phyloP scores from a whole-genome alignment of 2,888 invertebrate genomes.

The Caenorhabditis imperialis region DNA sequence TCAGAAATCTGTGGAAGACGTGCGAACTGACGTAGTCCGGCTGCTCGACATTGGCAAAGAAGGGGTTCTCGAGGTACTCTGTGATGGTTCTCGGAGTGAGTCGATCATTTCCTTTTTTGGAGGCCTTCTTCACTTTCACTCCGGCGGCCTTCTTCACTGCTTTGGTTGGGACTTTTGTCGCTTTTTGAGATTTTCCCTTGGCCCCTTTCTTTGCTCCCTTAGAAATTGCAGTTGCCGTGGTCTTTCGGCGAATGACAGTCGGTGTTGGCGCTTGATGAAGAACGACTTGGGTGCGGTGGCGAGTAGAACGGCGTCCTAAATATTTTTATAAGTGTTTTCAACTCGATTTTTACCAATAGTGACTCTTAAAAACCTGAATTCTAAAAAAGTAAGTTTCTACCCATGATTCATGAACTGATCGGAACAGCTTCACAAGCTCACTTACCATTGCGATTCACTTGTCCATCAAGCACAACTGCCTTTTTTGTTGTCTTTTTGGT shows the following conservation, averaged over 20 bases:
- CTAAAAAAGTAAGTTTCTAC: too few species aligned
- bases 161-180: slow-evolving; percentile 12
- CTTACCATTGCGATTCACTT: too few species aligned
- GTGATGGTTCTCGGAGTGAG: slow-evolving; percentile 52
- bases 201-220: slow-evolving; percentile 15
- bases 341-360: too few species aligned
- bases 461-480: background rate
- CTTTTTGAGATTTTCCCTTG: slow-evolving; percentile 3
- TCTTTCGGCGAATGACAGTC: slow-evolving; percentile 21
- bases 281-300: slow-evolving; percentile 35
- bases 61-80: slow-evolving; percentile 51
- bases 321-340: background rate
- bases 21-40: slow-evolving; percentile 50
- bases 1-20: slow-evolving; percentile 53
- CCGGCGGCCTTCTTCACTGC: slow-evolving; percentile 9
- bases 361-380: too few species aligned
- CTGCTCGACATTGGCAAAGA: slow-evolving; percentile 23
- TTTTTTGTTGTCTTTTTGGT: background rate
- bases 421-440: too few species aligned
- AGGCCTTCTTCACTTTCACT: slow-evolving; percentile 20
- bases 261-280: slow-evolving; percentile 46
- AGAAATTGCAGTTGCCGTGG: slow-evolving; percentile 1
- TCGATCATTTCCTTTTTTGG: slow-evolving; percentile 66
- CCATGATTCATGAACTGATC: too few species aligned
- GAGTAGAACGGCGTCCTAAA: slow-evolving; percentile 20